phyloP scores from a whole-genome alignment of 2,888 invertebrate species.

The Tortricodes alternella region DNA sequence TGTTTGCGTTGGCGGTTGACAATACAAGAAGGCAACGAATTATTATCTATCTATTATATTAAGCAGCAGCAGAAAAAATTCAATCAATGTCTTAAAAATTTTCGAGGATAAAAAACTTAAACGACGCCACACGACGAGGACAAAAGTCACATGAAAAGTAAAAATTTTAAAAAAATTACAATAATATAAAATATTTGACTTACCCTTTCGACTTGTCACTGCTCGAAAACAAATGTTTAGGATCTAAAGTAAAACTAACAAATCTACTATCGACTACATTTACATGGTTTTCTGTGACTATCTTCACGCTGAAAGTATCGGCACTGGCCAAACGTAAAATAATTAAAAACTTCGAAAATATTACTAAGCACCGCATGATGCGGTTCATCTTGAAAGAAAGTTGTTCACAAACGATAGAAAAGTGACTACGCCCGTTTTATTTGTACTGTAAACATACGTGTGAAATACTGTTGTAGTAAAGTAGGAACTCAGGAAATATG shows the following conservation, averaged over 20 bases:
- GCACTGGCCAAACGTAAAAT: slow-evolving; percentile 38
- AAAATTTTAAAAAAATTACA: neutral
- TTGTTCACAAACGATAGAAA: slow-evolving; percentile 5
- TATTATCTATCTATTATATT: no score
- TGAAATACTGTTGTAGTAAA: no score
- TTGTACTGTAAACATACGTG: no score
- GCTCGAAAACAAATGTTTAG: slow-evolving; percentile 81
- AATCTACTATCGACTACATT: slow-evolving; percentile 87
- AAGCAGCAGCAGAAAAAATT: no score
- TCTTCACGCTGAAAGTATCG: slow-evolving; percentile 79
- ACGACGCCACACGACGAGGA: no score
- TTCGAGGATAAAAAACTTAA: no score
- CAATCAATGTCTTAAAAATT: no score
- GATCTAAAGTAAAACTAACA: slow-evolving; percentile 88
- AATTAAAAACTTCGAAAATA: slow-evolving; percentile 23
- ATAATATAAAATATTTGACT: slow-evolving; percentile 32
- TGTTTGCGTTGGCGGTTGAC: no score
- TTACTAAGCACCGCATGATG: slow-evolving; percentile 9
- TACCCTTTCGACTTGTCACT: slow-evolving; percentile 60
- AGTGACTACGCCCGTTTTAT: no score
- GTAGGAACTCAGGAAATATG: no score
- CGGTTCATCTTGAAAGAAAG: slow-evolving; percentile 23
- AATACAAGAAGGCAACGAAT: no score
- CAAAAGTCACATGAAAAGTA: no score
- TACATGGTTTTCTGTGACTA: slow-evolving; percentile 84